A percentile compares a stretch with the other conserved stretches of the same genome.
phyloP scores from a whole-genome alignment of 2,113 vertebrate genomes.

The Sapayoa aenigma region DNA sequence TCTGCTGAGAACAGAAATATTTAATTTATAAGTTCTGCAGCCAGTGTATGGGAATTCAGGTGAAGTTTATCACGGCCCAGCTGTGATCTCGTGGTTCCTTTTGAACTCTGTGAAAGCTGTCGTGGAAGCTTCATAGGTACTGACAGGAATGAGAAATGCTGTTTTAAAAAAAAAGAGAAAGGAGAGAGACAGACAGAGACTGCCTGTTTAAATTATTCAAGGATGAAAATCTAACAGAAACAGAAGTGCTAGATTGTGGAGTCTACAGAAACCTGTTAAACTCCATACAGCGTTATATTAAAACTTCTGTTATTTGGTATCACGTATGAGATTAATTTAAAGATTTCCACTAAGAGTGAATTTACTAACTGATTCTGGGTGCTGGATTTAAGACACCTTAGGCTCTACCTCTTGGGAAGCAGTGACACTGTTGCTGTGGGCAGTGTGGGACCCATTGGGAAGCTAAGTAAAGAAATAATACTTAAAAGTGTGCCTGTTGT shows the following conservation, averaged over 20 bases:
- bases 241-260: not conserved
- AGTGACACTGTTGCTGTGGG: not conserved
- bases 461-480: not conserved
- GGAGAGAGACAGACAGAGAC: not conserved
- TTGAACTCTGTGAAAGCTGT: not conserved
- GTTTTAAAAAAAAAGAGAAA: not conserved
- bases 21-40: not conserved
- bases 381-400: not conserved
- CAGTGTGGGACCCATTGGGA: not conserved
- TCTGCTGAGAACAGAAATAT: conserved; percentile 7
- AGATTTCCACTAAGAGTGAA: not conserved
- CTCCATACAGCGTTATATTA: fast-evolving
- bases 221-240: not conserved
- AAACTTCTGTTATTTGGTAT: not conserved
- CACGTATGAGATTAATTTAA: not conserved
- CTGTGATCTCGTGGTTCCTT: not conserved
- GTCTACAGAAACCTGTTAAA: not conserved
- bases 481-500: not conserved
- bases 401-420: not conserved
- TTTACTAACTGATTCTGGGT: not conserved
- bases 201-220: not conserved
- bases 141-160: not conserved
- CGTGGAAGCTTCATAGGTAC: not conserved
- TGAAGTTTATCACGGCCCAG: not conserved
- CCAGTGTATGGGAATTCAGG: not conserved